Base-by-base conservation (phyloP, 53 echinoderm and acorn worm genomes). In the Henricia sp. region DNA sequence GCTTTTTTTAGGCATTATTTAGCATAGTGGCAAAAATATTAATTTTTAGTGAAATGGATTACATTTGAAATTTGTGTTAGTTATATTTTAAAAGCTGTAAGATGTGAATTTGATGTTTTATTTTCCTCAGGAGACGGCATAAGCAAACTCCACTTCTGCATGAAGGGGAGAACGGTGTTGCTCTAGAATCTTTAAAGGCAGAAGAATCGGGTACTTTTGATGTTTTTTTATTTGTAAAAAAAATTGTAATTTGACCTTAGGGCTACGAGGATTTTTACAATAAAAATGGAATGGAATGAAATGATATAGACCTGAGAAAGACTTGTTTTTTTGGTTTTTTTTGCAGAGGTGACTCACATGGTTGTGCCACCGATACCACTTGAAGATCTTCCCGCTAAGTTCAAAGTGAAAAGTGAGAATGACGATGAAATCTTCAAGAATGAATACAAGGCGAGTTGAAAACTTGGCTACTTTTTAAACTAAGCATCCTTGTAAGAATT, bases 271-370 rank as follows among this genome's bases (percentile, higher is more conserved):
- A 44, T 13, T 44, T 9, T 44, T 44, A 13, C 13, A 13, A 44
- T 13, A 44, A 44, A 44, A 44, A 44, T 44, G 44, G 37, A 16
- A 2, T 3, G 36, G 2, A 17, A 6, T 34, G 65, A 37, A 35
- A 36, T 1, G 60, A 3, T 30, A 28, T 3, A 28, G 28, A 32
- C 30, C 13, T 0, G 4, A 14, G 17, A 32, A 26, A 12, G 3
- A 35, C 36, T 36, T 33, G 10, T 34, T 64, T 14, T 0, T 64
- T 62, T 64, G 64, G 0, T 34, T 36, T 25, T 53, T 59, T 20
- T 20, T 26, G 26, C 78, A 78, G 78, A 78, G 48, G 6, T 78
- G 53, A 78, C 78, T 32, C 78, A 78, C 78, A 64, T 78, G 78
- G 78, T 78, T 19, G 65, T 78, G 10, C 64, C 50, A 26, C 63